phyloP scores from a whole-genome alignment of 2,797 vertebrate species.

The Rhynchotus rufescens region DNA sequence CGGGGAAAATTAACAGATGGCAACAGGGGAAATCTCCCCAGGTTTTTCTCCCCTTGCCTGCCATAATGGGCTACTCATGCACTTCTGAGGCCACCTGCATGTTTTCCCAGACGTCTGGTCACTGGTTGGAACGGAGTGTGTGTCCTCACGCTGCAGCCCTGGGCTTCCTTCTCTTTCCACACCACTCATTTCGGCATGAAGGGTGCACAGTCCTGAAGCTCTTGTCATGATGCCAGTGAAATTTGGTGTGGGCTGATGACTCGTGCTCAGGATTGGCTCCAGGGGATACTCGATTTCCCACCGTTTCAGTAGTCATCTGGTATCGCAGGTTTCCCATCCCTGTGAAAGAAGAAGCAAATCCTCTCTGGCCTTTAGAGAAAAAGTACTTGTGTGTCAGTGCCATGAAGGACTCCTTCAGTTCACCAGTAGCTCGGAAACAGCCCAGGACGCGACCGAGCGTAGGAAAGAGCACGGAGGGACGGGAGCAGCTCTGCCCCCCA shows the following conservation, averaged over 20 bases:
- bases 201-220: not conserved
- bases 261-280: not conserved
- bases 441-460: not conserved
- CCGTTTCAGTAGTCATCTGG: not conserved
- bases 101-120: constrained; percentile 46
- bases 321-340: not conserved
- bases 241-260: not conserved
- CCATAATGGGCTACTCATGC: not conserved
- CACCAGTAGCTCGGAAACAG: not conserved
- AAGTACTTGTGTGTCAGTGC: not conserved
- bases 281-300: not conserved
- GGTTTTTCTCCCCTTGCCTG: not conserved
- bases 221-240: not conserved
- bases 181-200: not conserved
- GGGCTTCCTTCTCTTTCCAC: not conserved
- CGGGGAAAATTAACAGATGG: constrained; percentile 59
- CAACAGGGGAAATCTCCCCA: not conserved
- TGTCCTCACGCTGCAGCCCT: not conserved
- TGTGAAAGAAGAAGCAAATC: not conserved
- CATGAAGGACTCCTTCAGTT: not conserved
- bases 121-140: not conserved
- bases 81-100: constrained; percentile 31
- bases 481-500: not conserved
- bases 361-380: not conserved
- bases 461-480: not conserved